Evolutionary conservation across 64 coral and sea anemone genomes (phyloP).

Genomic region (Acropora tenuis): DNA sequence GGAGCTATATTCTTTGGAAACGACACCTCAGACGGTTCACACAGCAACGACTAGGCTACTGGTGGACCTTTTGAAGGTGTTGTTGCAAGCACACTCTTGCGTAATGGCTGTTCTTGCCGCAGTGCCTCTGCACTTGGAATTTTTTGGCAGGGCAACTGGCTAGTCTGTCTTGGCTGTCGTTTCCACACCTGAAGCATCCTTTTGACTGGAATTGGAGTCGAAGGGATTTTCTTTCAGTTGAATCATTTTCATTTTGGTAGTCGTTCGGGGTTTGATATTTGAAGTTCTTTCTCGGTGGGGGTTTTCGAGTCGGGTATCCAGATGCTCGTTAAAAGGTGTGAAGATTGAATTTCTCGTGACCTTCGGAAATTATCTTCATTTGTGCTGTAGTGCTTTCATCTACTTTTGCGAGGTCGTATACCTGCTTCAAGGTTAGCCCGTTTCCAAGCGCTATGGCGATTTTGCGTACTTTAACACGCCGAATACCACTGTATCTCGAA

Average conservation of each 20-base stretch:
- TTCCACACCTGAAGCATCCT: slow-evolving; percentile 62
- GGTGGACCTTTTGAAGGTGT: slow-evolving; percentile 24
- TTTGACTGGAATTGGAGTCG: slow-evolving; percentile 49
- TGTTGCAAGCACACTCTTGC: slow-evolving; percentile 31
- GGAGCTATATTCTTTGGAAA: no score
- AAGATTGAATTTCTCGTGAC: slow-evolving; percentile 23
- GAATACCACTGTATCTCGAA: slow-evolving; percentile 55
- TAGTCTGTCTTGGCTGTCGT: slow-evolving; percentile 21
- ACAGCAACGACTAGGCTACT: not conserved
- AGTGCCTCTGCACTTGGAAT: slow-evolving; percentile 52
- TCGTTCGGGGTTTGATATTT: slow-evolving; percentile 25
- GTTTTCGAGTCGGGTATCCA: not conserved
- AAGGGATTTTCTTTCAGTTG: not conserved
- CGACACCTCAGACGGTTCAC: no score
- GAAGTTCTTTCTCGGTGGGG: not conserved
- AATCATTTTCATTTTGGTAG: slow-evolving; percentile 51
- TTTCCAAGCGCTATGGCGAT: slow-evolving; percentile 70
- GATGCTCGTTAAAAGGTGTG: not conserved
- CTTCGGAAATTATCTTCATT: slow-evolving; percentile 48
- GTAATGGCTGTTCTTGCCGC: slow-evolving; percentile 34
- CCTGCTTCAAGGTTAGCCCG: slow-evolving; percentile 50
- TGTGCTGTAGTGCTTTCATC: slow-evolving; percentile 65
- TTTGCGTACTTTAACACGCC: slow-evolving; percentile 59
- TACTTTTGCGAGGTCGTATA: slow-evolving; percentile 63
- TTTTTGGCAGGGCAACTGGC: slow-evolving; percentile 26